A percentile compares a stretch with the other conserved stretches of the same genome.
phyloP scores from a whole-genome alignment of 2,797 vertebrate genomes.

The Glossophaga mutica region DNA sequence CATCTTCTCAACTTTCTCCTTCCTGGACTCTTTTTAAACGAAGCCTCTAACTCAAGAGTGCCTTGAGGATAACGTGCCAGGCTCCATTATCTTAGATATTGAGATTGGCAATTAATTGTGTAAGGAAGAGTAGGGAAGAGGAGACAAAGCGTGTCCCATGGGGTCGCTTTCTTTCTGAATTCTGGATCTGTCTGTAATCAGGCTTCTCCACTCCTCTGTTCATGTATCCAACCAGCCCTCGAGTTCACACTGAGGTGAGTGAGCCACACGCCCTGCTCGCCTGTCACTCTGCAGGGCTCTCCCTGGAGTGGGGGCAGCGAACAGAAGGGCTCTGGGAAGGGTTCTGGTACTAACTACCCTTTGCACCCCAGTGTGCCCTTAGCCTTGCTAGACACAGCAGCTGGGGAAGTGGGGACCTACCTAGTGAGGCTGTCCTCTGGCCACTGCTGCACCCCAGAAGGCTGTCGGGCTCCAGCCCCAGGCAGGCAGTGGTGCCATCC shows the following conservation, averaged over 20 bases:
- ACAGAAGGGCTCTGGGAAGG: not conserved
- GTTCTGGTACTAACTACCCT: no score
- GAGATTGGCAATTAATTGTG: not conserved
- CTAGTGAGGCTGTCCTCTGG: conserved; percentile 54
- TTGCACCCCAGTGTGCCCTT: not conserved
- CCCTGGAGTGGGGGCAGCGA: fast-evolving
- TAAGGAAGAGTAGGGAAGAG: conserved; percentile 37
- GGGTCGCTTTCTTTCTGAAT: not conserved
- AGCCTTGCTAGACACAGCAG: not conserved
- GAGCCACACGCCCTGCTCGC: not conserved
- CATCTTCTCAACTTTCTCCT: conserved; percentile 40
- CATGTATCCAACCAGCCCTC: not conserved
- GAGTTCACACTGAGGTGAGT: fast-evolving
- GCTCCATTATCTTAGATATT: not conserved
- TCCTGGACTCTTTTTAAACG: not conserved
- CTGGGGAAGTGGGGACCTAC: conserved; percentile 67
- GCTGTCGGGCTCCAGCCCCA: conserved; percentile 54
- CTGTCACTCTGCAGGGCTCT: not conserved
- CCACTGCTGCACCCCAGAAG: conserved; percentile 38
- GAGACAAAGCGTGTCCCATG: conserved; percentile 14
- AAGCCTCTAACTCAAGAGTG: not conserved
- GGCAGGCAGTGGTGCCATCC: conserved; percentile 65
- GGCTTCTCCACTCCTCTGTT: not conserved
- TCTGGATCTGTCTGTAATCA: not conserved
- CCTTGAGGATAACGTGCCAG: not conserved